A percentile compares a stretch with the other conserved stretches of the same genome.
Evolutionary conservation across 2,113 vertebrate genomes (phyloP).

Genomic region (Saccopteryx leptura): DNA sequence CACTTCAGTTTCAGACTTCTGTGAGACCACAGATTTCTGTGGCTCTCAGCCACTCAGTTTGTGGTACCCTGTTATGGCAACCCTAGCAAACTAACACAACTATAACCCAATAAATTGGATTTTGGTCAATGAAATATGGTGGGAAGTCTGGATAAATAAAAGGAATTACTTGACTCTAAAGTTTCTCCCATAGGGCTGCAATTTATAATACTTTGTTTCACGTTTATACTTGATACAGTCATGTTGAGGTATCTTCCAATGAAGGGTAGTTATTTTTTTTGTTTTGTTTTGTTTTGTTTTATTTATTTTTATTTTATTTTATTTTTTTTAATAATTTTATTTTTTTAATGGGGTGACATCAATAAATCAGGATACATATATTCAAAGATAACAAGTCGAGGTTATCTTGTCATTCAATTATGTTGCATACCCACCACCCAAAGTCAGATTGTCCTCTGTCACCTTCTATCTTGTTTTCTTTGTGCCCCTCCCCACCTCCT

Average conservation of each 20-base stretch:
- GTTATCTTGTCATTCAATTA: too few species aligned
- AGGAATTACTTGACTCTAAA: slow-evolving; percentile 33
- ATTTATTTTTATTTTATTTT: too few species aligned
- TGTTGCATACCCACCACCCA: too few species aligned
- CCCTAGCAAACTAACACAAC: neutral
- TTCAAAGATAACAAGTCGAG: too few species aligned
- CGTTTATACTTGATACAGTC: neutral
- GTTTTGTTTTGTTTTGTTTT: too few species aligned
- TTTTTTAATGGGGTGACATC: too few species aligned
- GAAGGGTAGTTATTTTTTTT: neutral
- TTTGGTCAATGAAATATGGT: neutral
- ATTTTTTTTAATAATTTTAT: too few species aligned
- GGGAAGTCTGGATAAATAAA: neutral
- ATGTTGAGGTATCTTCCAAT: neutral
- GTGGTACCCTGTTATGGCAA: neutral
- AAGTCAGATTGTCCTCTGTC: too few species aligned
- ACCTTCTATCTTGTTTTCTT: too few species aligned
- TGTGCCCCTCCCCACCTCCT: too few species aligned
- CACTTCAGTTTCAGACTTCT: neutral
- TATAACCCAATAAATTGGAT: neutral
- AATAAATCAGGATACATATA: too few species aligned
- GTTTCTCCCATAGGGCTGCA: neutral
- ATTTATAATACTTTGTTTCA: neutral
- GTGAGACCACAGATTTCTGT: neutral
- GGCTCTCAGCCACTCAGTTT: neutral